phyloP scores from a whole-genome alignment of 1,140 invertebrate species.

The Ips nitidus region DNA sequence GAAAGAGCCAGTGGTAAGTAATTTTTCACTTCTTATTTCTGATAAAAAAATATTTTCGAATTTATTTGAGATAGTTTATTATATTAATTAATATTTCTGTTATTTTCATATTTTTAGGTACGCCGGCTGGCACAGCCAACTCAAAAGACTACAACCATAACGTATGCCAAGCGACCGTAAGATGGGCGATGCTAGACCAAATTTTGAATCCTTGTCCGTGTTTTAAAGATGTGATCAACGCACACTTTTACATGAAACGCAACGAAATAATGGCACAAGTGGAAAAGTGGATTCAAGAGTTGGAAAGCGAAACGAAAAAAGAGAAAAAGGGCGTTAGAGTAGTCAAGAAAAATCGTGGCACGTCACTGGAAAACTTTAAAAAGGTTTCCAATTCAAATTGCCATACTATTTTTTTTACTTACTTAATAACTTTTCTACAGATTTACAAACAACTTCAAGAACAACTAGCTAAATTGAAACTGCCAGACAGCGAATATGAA shows the following conservation, averaged over 20 bases:
- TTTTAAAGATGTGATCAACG: conserved; percentile 91
- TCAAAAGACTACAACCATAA: conserved; percentile 94
- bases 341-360: conserved; percentile 32
- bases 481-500: conserved; percentile 41
- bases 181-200: conserved; percentile 96
- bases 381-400: conserved; percentile 51
- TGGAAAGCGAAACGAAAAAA: conserved; percentile 32
- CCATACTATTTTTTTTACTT: neutral
- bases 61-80: neutral
- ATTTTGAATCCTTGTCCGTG: conserved; percentile 88
- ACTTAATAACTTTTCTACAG: conserved; percentile 9
- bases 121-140: conserved; percentile 82
- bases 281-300: conserved; percentile 85
- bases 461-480: conserved; percentile 65
- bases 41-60: neutral
- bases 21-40: too few relatives aligned
- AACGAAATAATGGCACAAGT: conserved; percentile 88
- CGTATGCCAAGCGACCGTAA: conserved; percentile 91
- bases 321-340: conserved; percentile 33
- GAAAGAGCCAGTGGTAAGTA: conserved; percentile 33
- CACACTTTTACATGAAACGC: conserved; percentile 94
- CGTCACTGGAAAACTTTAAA: conserved; percentile 55
- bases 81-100: neutral
- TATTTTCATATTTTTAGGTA: conserved; percentile 58
- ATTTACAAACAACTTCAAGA: conserved; percentile 62